Evolutionary conservation across 2,113 vertebrate genomes (phyloP).

Genomic region (Eurypyga helias): DNA sequence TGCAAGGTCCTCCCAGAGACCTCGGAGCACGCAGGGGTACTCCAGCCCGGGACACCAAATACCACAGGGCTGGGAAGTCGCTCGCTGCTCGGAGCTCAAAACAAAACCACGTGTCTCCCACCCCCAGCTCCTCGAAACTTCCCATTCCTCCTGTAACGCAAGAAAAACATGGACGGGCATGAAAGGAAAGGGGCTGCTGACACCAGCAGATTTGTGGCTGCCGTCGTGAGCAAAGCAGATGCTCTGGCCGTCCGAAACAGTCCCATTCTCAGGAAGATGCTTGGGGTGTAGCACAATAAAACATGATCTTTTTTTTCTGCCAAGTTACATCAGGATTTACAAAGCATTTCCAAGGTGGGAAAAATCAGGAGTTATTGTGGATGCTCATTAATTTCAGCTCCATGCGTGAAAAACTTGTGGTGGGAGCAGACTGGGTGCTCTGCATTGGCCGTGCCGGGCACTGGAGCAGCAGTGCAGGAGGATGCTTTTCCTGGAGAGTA

Average conservation of each 20-base stretch:
- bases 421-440: not conserved
- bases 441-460: fast-evolving
- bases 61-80: fast-evolving
- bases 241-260: not conserved
- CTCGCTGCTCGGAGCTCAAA: not conserved
- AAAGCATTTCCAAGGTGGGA: not conserved
- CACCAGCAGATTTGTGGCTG: not conserved
- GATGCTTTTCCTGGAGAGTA: not conserved
- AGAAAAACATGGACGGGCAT: not conserved
- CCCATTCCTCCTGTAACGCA: not conserved
- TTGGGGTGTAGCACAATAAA: not conserved
- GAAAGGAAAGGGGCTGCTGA: not conserved
- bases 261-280: not conserved
- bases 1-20: not conserved
- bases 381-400: not conserved
- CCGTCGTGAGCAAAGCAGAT: not conserved
- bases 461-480: fast-evolving
- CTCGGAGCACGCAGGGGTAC: fast-evolving
- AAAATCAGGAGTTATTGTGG: not conserved
- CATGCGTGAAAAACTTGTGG: fast-evolving
- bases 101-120: not conserved
- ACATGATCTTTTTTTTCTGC: not conserved
- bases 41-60: not conserved
- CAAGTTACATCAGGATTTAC: not conserved
- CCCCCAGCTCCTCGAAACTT: not conserved